phyloP scores from a whole-genome alignment of 2,797 vertebrate genomes.

The Rachycentron canadum region DNA sequence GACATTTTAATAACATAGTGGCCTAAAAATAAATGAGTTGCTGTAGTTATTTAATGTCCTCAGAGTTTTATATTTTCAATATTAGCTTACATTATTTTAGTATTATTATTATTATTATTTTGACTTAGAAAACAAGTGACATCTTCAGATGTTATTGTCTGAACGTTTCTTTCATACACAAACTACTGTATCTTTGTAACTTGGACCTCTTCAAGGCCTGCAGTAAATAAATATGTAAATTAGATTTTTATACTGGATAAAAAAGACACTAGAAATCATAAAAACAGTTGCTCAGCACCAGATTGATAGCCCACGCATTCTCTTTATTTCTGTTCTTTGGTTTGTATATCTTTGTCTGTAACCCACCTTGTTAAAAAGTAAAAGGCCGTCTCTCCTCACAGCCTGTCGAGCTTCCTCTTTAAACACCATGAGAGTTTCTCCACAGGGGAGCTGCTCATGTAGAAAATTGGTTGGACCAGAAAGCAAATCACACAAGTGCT shows the following conservation, averaged over 20 bases:
- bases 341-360: not conserved
- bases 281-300: not conserved
- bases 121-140: not conserved
- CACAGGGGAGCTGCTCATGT: conserved; percentile 19
- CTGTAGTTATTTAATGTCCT: not conserved
- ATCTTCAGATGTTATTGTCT: not conserved
- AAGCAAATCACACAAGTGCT: conserved; percentile 14
- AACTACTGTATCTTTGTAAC: not conserved
- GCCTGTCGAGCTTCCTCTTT: not conserved
- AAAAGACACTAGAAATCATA: no score
- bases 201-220: not conserved
- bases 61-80: not conserved
- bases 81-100: not conserved
- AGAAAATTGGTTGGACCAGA: conserved; percentile 28
- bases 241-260: not conserved
- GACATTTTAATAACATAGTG: not conserved
- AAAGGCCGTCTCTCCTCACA: conserved; percentile 20
- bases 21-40: not conserved
- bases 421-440: conserved; percentile 31
- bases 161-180: not conserved
- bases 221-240: conserved; percentile 7
- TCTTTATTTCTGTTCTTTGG: conserved; percentile 1
- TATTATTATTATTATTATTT: no score
- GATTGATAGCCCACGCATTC: not conserved
- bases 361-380: conserved; percentile 15